Evolutionary conservation across 2,113 vertebrate species (phyloP).

Genomic region (Pluvianellus socialis): DNA sequence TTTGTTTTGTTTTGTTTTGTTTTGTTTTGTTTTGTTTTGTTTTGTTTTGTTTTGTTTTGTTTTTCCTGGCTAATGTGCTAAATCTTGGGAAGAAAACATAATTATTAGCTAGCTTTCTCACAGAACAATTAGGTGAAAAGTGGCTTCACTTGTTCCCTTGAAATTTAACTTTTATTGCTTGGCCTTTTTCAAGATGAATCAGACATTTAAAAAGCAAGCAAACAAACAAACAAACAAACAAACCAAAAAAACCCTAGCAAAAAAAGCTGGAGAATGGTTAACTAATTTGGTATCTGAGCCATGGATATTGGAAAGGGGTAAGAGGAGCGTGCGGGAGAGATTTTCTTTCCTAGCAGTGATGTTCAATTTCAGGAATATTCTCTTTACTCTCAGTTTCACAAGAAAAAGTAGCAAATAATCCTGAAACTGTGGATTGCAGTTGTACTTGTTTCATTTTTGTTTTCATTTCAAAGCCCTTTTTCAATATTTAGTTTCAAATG

Average conservation of each 20-base stretch:
- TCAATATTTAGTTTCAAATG: not conserved
- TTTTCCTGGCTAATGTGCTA: not conserved
- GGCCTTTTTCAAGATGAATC: not conserved
- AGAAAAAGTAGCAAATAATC: not conserved
- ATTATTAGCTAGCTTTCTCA: not conserved
- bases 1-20: not conserved
- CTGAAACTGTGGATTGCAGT: rapidly evolving
- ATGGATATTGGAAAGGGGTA: rapidly evolving
- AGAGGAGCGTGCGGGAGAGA: not conserved
- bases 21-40: not conserved
- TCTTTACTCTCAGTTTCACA: not conserved
- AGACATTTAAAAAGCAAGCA: not conserved
- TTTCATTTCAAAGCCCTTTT: not conserved
- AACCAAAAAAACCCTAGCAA: not conserved
- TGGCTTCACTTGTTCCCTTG: not conserved
- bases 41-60: no score
- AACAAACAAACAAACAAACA: not conserved
- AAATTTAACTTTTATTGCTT: not conserved
- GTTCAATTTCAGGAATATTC: not conserved
- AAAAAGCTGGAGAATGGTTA: rapidly evolving
- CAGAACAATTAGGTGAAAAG: not conserved
- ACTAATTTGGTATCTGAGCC: not conserved
- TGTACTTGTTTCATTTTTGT: not conserved
- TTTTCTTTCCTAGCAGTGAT: not conserved
- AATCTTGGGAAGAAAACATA: not conserved